Conservation (phyloP, 2,113 vertebrate genomes). For the Serilophus lunatus region DNA sequence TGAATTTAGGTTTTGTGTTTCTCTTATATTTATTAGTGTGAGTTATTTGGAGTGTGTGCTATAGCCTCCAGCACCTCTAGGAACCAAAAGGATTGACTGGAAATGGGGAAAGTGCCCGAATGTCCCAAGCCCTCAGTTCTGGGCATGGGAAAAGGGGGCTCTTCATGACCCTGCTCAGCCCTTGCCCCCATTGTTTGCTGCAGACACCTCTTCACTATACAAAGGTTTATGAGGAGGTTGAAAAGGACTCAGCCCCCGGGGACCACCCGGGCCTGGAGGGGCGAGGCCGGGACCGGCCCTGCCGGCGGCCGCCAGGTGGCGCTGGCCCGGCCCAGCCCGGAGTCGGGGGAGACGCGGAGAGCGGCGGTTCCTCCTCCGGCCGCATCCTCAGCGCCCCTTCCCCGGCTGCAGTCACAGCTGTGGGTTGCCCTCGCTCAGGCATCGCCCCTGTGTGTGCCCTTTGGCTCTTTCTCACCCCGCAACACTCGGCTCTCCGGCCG, state of each 20-base stretch:
- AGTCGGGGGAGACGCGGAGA: too few species aligned
- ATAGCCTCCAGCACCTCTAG: too few species aligned
- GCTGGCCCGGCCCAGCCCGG: background rate
- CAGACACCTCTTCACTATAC: too few species aligned
- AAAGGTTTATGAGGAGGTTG: fast-evolving
- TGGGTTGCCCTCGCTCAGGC: background rate
- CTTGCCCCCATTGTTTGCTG: fast-evolving
- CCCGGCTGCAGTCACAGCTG: background rate
- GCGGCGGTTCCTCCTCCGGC: background rate
- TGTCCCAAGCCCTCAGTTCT: background rate
- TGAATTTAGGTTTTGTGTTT: background rate
- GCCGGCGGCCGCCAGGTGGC: background rate
- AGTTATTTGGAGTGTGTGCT: too few species aligned
- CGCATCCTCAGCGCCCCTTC: background rate
- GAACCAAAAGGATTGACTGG: background rate
- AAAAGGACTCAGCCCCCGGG: too few species aligned
- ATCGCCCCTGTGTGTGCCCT: too few species aligned
- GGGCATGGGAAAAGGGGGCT: background rate
- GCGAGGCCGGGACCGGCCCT: too few species aligned
- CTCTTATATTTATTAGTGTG: background rate
- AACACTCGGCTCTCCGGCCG: background rate
- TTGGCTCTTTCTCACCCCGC: background rate
- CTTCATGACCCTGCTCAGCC: fast-evolving
- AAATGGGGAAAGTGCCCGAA: background rate
- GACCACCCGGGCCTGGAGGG: background rate